Evolutionary conservation across 2,797 vertebrate genomes (phyloP).

Genomic region (Chelon auratus): DNA sequence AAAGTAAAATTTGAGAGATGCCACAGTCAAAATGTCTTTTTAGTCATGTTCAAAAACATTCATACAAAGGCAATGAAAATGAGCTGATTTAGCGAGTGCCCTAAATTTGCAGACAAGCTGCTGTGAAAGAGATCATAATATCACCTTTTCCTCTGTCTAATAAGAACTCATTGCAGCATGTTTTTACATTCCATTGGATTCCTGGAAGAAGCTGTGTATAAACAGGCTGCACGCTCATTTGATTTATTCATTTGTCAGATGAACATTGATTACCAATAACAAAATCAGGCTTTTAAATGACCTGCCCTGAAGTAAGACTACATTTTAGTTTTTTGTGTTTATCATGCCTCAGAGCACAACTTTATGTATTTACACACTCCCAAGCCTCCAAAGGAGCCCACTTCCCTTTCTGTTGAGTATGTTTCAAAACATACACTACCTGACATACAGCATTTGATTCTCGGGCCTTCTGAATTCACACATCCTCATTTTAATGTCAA

Average conservation of each 20-base stretch:
- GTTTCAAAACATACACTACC: slow-evolving; percentile 33
- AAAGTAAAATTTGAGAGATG: slow-evolving; percentile 17
- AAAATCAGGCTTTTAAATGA: slow-evolving; percentile 45
- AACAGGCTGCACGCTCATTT: slow-evolving; percentile 48
- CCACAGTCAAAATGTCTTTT: slow-evolving; percentile 10
- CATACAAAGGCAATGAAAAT: slow-evolving; percentile 26
- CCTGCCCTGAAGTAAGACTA: slow-evolving; percentile 24
- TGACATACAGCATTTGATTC: slow-evolving; percentile 37
- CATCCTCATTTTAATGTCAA: slow-evolving; percentile 63
- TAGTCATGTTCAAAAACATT: slow-evolving; percentile 21
- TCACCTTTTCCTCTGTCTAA: slow-evolving; percentile 6
- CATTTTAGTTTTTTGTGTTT: slow-evolving; percentile 18
- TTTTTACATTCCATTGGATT: slow-evolving; percentile 46
- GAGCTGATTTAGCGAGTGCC: background rate
- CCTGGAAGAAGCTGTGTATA: slow-evolving; percentile 37
- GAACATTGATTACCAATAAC: slow-evolving; percentile 54
- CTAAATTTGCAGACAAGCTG: slow-evolving; percentile 5
- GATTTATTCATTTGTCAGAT: slow-evolving; percentile 66
- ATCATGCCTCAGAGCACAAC: background rate
- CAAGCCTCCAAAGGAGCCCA: slow-evolving; percentile 13
- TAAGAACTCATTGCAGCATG: slow-evolving; percentile 23
- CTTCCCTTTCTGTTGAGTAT: slow-evolving; percentile 29
- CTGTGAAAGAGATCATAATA: background rate
- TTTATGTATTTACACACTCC: no score
- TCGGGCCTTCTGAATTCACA: slow-evolving; percentile 32